Base-by-base conservation (phyloP, 1,140 invertebrate species). In the Drosophila lowei region DNA sequence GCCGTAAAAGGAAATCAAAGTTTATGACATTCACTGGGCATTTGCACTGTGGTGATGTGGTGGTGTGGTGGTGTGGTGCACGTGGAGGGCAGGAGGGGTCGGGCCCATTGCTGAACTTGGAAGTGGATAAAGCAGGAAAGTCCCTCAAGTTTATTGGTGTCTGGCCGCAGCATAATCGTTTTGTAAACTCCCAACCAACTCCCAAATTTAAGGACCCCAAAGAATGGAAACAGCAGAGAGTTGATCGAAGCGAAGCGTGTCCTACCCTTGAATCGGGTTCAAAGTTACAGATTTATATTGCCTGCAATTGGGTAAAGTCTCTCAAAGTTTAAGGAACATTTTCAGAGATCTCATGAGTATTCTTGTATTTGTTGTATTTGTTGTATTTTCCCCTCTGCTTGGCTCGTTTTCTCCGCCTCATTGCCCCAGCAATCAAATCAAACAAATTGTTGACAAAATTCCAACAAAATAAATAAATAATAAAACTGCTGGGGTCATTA, bases 381-480 rank as follows among this genome's bases (percentile, higher is more conserved):
- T 25, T 3, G 23, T 25, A 5, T 25, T 25, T 21, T 2, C 0
- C 23, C 23, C 6, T 21, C 23, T 47, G 15, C 11, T 8, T 63
- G 8, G 18, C 6, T 57, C 43, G 18, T 46, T 25, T 28, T 18
- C 18, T 34, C 28, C 16, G 9, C 23, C 59, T 49, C 49, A 57
- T 58, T 58, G 64, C 9, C 53, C 48, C 18, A 43, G 77, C 81
- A 85, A 85, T 85, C 81, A 85, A 81, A 77, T 81, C 46, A 58
- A 86, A 86, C 81, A 85, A 85, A 86, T 85, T 88, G 81, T 85
- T 85, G 77, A 85, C 81, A 81, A 86, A 85, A 86, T 86, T 77
- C 73, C 68, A 67, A 44, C 23, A 53, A 75, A 59, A 70, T 81
- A 70, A 80, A 77, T 80, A 73, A 73, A 73, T 73, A 73, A 73